phyloP scores from a whole-genome alignment of 1,140 invertebrate genomes.

The Ganaspis sp. region DNA sequence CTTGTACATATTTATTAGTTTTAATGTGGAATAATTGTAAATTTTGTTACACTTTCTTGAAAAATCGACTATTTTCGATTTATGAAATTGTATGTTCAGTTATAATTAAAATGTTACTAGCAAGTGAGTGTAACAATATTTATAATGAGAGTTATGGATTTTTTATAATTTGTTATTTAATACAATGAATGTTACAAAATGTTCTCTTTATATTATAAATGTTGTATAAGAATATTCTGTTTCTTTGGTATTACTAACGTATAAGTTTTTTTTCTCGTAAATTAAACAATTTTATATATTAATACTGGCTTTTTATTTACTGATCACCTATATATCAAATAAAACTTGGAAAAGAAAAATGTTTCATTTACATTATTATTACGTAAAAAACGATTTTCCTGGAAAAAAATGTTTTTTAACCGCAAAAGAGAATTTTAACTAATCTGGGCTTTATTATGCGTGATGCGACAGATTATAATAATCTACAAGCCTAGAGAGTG shows the following conservation, averaged over 20 bases:
- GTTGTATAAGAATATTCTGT: slow-evolving; percentile 71
- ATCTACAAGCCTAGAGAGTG: too few relatives aligned
- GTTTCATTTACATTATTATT: too few relatives aligned
- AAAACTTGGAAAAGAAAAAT: too few relatives aligned
- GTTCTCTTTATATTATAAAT: slow-evolving; percentile 69
- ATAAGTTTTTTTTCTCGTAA: slow-evolving; percentile 71
- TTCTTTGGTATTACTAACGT: slow-evolving; percentile 73
- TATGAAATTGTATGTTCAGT: not conserved
- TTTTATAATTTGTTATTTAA: slow-evolving; percentile 77
- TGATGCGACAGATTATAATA: too few relatives aligned
- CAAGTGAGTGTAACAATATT: slow-evolving; percentile 7
- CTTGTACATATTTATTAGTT: slow-evolving; percentile 75
- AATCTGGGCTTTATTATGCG: too few relatives aligned
- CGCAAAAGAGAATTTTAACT: too few relatives aligned
- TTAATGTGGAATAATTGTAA: slow-evolving; percentile 61
- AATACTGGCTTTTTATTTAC: not conserved
- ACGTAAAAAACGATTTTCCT: too few relatives aligned
- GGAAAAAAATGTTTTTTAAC: too few relatives aligned
- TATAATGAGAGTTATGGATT: slow-evolving; percentile 53
- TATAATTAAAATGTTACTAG: slow-evolving; percentile 33
- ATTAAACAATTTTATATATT: slow-evolving; percentile 74
- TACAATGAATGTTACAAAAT: slow-evolving; percentile 73
- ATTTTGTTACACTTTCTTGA: slow-evolving; percentile 47
- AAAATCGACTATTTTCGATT: not conserved
- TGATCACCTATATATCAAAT: too few relatives aligned